Base-by-base conservation (phyloP, 2,113 vertebrate species). In the Takifugu flavidus region DNA sequence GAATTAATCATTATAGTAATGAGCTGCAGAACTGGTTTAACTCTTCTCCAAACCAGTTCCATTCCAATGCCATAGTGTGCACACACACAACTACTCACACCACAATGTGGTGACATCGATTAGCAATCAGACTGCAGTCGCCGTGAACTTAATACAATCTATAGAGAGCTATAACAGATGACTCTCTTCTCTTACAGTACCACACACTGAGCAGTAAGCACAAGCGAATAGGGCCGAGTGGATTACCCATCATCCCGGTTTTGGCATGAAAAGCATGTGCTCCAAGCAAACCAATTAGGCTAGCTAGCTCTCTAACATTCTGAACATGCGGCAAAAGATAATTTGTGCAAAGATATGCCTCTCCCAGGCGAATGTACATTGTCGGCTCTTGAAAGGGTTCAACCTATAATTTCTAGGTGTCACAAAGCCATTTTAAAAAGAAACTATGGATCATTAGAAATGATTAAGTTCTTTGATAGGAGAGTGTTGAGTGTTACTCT, bases 271-370 rank as follows among this genome's bases (percentile, higher is more conserved):
- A 52, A 63, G 65, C 60, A 39, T 80, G 79, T 8, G 80, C 87
- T 86, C 51, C 31, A 7, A 85, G 87, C 83, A 65, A 82, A 79
- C 66, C 76, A 63, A 78, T 75, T 67, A 53, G 8, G 25, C 72
- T 26, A 57, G 70, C 45, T 68, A 39, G 34, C 8, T 64, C 68
- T 53, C 62, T 60, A 67, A 77, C 65, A 70, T 76, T 79, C 56
- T 74, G 42, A 82, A 77, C 13, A 20, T 68, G 84, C 65, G 73
- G 80, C 7, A 72, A 73, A 25, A 53, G 78, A 79, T 83, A 86
- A 87, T 87, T 75, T 78, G 80, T 85, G 83, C 87, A 85, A 85
- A 6, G 86, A 88, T 85, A 58, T 72, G 80, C 79, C 74, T 77
- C 75, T 65, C 72, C 72, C 56, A 72, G 58, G 82, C 77, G 65